Evolutionary conservation across 92 coral and sea anemone genomes (phyloP).

Genomic region (Porites lobata): DNA sequence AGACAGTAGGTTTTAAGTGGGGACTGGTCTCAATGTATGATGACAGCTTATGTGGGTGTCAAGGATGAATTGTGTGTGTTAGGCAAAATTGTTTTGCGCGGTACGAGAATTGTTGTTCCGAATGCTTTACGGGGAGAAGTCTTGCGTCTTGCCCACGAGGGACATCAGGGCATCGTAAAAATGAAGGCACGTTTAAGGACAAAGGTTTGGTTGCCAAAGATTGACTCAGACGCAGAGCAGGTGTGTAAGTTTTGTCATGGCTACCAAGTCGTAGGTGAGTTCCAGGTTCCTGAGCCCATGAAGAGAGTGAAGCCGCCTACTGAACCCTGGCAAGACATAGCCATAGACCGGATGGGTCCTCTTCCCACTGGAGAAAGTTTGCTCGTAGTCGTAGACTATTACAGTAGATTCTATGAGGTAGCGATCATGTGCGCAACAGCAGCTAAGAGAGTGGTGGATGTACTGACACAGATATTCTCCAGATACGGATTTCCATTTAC

Average conservation of each 20-base stretch:
- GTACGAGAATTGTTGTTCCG: slow-evolving; percentile 4
- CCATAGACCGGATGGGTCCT: slow-evolving; percentile 47
- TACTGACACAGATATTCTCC: slow-evolving; percentile 7
- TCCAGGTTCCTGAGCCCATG: slow-evolving; percentile 62
- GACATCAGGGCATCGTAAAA: slow-evolving; percentile 62
- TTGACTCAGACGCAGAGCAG: slow-evolving; percentile 61
- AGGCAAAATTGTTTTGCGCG: slow-evolving; percentile 20
- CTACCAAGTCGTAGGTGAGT: slow-evolving; percentile 63
- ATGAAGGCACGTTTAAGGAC: slow-evolving; percentile 40
- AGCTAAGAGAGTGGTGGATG: slow-evolving; percentile 23
- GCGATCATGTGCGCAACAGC: slow-evolving; percentile 58
- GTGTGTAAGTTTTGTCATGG: slow-evolving; percentile 66
- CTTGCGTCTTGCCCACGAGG: slow-evolving; percentile 49
- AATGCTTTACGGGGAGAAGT: slow-evolving; percentile 13
- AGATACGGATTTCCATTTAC: slow-evolving; percentile 41
- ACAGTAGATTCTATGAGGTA: slow-evolving; percentile 52
- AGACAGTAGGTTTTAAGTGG: slow-evolving; percentile 44
- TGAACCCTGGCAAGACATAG: slow-evolving; percentile 57
- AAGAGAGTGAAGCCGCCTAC: background rate
- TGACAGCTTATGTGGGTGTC: slow-evolving; percentile 25
- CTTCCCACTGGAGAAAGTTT: slow-evolving; percentile 57
- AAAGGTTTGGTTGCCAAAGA: slow-evolving; percentile 78
- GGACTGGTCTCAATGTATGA: slow-evolving; percentile 57
- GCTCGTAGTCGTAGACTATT: slow-evolving; percentile 45
- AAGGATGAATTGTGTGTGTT: slow-evolving; percentile 50